phyloP scores from a whole-genome alignment of 53 echinoderm and acorn worm species.

The Crossaster papposus region DNA sequence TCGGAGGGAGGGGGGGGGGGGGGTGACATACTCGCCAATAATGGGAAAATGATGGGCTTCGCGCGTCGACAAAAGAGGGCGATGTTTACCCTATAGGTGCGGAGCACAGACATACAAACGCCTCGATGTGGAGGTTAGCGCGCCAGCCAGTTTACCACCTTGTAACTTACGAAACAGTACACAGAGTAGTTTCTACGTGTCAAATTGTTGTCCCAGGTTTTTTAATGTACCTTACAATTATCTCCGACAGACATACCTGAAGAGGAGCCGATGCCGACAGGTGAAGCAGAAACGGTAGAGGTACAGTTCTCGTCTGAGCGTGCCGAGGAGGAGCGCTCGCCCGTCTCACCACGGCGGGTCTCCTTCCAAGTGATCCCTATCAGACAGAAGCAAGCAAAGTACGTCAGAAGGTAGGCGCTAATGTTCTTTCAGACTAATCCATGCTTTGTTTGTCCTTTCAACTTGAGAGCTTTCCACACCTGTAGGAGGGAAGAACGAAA shows the following conservation, averaged over 20 bases:
- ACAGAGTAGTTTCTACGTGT: too few relatives aligned
- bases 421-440: not conserved
- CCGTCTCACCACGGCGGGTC: constrained; percentile 61
- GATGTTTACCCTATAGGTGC: not conserved
- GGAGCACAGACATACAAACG: too few relatives aligned
- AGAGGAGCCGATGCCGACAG: constrained; percentile 48
- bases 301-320: constrained; percentile 19
- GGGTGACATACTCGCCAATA: not conserved
- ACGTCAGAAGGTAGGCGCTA: constrained; percentile 47
- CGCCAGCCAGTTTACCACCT: too few relatives aligned
- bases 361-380: constrained; percentile 67
- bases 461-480: not conserved
- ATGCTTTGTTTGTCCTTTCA: too few relatives aligned
- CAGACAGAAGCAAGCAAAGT: constrained; percentile 60
- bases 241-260: constrained; percentile 56
- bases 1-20: too few relatives aligned
- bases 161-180: too few relatives aligned
- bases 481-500: not conserved
- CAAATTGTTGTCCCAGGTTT: not conserved
- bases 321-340: constrained; percentile 22
- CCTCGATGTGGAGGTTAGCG: too few relatives aligned
- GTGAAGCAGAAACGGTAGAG: constrained; percentile 4
- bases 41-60: not conserved
- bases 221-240: not conserved
- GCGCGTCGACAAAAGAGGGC: not conserved